Evolutionary conservation across 2,888 invertebrate species (phyloP), one percentile per base, ranked within the genome.

Genomic region (Diaprepes abbreviatus): DNA sequence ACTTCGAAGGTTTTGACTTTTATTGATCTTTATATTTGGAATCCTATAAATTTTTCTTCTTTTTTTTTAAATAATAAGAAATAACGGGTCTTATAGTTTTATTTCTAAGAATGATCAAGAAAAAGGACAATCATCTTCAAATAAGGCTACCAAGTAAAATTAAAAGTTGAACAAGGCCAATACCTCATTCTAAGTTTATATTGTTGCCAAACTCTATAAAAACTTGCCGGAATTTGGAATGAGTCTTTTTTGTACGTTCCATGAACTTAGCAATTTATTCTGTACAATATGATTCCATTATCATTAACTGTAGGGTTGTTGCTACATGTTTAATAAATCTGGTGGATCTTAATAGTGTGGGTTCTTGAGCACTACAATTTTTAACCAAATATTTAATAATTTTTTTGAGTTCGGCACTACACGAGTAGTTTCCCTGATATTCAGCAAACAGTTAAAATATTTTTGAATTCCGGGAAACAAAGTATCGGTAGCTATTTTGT

Each of bases 211-310:
- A 10, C 35, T 35, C 12, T 10, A 35, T 10, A 35, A 4, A 38
- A 38, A 38, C 40, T 58, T 60, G 24, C 60, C 60, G 28, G n/a
- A 48, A 74, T 62, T 74, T 71, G 0, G 63, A 28, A 58, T 77
- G 77, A 1, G 75, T 75, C 66, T 76, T 76, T 59, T 75, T 73
- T 16, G 74, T 77, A 33, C 76, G 74, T 0, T 74, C 77, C 77
- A 77, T 77, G 36, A 76, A 76, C 0, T 59, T 71, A 1, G 75
- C 76, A 21, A 76, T 36, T 66, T 77, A 76, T 28, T 77, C 73
- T 73, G 75, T 74, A 54, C 76, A 74, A 9, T 70, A 16, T 6
- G 24, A n/a, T 40, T 73, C 35, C 55, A 77, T 66, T 4, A 1
- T 67, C 73, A 77, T 68, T 19, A 76, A 40, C 17, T 76, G 75